Evolutionary conservation across 2,113 vertebrate species (phyloP), one percentile per base, ranked within the genome.

Genomic region (Equus quagga): DNA sequence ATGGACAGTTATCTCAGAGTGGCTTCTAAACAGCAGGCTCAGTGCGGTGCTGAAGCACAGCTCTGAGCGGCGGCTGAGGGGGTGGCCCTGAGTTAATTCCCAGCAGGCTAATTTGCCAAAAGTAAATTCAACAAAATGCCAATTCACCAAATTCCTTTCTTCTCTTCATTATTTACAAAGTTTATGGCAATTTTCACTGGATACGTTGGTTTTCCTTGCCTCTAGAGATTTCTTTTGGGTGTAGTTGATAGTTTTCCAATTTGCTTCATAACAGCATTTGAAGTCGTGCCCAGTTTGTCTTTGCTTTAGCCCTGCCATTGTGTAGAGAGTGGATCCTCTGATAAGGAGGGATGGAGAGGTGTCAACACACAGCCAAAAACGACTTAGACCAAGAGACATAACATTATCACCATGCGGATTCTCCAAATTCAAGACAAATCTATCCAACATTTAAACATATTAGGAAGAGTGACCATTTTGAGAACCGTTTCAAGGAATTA

Each of bases 121-220:
- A 93, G 44, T 10, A 86, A 85, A 89, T 84, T 78, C 51, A 58
- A 70, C 17, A 67, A 85, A 93, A 87, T 62, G 5, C 9, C 51
- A 44, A 0, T 79, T 46, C 69, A 60, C 21, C 4, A 2, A 65
- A 49, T 69, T 70, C 33, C 56, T 89, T 49, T 95, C 67, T 67
- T 89, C 51, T 92, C 82, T 86, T 81, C 46, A 86, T 60, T 84
- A 89, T 89, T 93, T 89, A 85, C n/a, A 60, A 84, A 46, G 28
- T 91, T 62, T 64, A 6, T 6, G 81, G 54, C n/a, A n/a, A 21
- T 94, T 91, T 72, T 9, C 64, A 19, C 23, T 44, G 26, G 31
- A 6, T 91, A 5, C 44, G 8, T 80, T 93, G n/a, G n/a, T 78
- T 80, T 90, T 87, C 36, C 13, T 51, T 2, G 2, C 15, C 69